These are phyloP conservation scores for Rafetus swinhoei DNA, from an alignment of 2,113 vertebrate species.

Conservation along the genomic window DNA sequence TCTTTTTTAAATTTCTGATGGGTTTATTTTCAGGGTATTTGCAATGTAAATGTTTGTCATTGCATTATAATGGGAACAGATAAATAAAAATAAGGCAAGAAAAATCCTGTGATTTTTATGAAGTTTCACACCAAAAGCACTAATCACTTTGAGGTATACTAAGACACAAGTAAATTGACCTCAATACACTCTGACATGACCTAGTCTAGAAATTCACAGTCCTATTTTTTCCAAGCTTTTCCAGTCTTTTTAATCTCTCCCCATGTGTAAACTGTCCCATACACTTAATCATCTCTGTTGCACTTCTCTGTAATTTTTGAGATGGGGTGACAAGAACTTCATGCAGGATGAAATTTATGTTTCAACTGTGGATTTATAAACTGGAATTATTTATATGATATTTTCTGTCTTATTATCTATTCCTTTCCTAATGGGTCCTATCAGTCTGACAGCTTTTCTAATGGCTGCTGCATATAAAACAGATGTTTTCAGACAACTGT, in stretches of 20 bases:
- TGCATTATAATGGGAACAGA: no score
- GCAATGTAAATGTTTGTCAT: no score
- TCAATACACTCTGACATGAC: no score
- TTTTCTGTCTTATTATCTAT: neutral
- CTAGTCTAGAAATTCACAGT: no score
- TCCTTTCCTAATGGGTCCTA: neutral
- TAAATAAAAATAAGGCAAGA: no score
- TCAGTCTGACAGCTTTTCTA: neutral
- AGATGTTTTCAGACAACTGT: neutral
- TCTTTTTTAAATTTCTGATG: no score
- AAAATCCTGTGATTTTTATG: no score
- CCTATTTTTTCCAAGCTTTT: neutral
- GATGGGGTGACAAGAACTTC: neutral
- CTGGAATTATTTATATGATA: neutral
- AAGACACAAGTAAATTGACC: no score
- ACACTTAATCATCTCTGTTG: neutral
- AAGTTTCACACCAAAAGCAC: no score
- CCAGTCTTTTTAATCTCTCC: neutral
- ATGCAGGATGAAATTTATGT: neutral
- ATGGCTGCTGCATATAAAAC: neutral
- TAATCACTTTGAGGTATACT: no score
- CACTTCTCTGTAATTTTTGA: neutral
- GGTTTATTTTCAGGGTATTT: no score
- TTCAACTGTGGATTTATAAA: neutral
- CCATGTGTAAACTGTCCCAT: neutral